phyloP scores from a whole-genome alignment of 2,888 invertebrate genomes.

The Zootermopsis nevadensis region DNA sequence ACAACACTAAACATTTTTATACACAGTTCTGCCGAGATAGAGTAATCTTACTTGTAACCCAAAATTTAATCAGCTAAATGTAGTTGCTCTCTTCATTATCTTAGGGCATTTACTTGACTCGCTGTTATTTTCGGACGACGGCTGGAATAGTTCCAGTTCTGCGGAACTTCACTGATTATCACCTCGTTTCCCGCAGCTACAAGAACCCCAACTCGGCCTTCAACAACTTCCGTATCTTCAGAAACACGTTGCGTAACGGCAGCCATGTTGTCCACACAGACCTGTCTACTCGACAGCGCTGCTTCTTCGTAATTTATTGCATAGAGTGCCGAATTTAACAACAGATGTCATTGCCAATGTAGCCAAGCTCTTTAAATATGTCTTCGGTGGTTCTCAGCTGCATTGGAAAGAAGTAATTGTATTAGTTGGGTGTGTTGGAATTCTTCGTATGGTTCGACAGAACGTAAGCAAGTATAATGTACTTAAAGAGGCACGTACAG shows the following conservation, averaged over 20 bases:
- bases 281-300: neutral
- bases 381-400: no score
- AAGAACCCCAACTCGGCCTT: neutral
- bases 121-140: neutral
- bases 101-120: neutral
- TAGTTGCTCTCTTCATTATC: neutral
- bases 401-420: no score
- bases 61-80: constrained; percentile 35
- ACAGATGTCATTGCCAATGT: neutral
- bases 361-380: no score
- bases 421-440: no score
- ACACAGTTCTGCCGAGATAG: neutral
- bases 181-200: neutral
- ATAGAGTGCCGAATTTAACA: neutral
- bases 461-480: no score
- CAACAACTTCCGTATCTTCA: constrained; percentile 13
- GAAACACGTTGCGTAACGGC: neutral
- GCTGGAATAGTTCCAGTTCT: neutral
- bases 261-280: neutral
- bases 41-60: neutral
- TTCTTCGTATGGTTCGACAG: no score
- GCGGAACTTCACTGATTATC: neutral
- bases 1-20: neutral
- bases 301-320: neutral
- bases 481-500: no score